These are phyloP conservation scores for Dasyornis broadbenti DNA, from an alignment of 2,113 vertebrate species.

Conservation along the genomic window DNA sequence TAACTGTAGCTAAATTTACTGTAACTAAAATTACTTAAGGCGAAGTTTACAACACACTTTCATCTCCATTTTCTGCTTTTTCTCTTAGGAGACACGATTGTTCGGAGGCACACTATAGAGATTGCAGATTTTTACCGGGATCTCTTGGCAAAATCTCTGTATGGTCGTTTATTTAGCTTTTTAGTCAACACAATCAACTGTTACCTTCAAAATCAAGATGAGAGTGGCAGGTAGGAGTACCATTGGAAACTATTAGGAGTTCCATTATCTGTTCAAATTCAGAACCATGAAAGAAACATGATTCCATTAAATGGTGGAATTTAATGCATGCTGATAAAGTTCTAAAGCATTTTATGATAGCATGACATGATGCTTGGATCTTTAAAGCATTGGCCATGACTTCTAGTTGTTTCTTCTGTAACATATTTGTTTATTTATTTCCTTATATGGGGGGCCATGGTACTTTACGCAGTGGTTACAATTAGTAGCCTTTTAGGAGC, in stretches of 20 bases:
- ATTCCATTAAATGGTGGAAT: background rate
- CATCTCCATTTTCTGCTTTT: background rate
- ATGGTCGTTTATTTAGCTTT: conserved; percentile 89
- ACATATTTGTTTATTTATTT: background rate
- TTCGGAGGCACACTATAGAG: conserved; percentile 79
- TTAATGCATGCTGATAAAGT: background rate
- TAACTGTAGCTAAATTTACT: background rate
- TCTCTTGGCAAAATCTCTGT: conserved; percentile 87
- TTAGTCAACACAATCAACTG: conserved; percentile 86
- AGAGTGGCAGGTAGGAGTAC: conserved; percentile 75
- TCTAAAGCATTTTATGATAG: background rate
- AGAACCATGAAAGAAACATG: background rate
- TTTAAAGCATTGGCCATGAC: background rate
- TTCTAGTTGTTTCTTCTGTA: background rate
- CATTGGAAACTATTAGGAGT: background rate
- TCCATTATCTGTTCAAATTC: background rate
- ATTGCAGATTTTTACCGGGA: conserved; percentile 87
- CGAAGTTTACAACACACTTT: background rate
- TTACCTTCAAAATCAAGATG: conserved; percentile 83
- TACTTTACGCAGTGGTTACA: background rate
- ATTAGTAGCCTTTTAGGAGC: background rate
- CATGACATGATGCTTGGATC: background rate
- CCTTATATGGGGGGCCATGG: background rate
- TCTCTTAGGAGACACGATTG: conserved; percentile 82
- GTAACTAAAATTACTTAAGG: background rate